Conservation (phyloP, 2,113 vertebrate genomes). For the Argyrosomus japonicus region DNA sequence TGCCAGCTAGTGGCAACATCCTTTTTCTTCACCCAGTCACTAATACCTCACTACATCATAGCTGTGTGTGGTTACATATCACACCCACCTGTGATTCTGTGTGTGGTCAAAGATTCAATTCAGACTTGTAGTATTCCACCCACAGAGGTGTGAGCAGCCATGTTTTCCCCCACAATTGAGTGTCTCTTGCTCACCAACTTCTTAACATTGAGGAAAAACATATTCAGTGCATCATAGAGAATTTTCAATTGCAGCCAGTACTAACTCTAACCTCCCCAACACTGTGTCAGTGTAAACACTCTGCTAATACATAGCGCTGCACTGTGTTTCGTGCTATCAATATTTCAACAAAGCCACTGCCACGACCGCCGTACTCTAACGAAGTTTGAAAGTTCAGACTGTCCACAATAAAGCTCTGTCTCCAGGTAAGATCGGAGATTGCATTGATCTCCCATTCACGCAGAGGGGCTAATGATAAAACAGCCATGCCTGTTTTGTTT, state of each 20-base stretch:
- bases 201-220: not conserved
- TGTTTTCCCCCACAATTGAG: too few species aligned
- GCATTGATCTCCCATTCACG: constrained; percentile 49
- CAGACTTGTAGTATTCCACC: not conserved
- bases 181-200: too few species aligned
- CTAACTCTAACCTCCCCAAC: not conserved
- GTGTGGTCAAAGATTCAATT: not conserved
- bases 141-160: not conserved
- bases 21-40: not conserved
- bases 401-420: constrained; percentile 6
- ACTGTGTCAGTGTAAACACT: constrained; percentile 6
- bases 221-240: not conserved
- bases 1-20: not conserved
- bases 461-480: constrained; percentile 52
- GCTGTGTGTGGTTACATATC: not conserved
- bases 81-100: not conserved
- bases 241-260: not conserved
- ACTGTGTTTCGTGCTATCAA: constrained; percentile 36
- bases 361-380: not conserved
- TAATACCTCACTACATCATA: not conserved
- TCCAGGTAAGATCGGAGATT: constrained; percentile 48
- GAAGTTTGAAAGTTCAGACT: constrained; percentile 43
- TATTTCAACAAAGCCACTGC: constrained; percentile 45
- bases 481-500: constrained; percentile 55
- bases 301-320: not conserved